Percentiles rank a stretch among this genome's conserved stretches.
phyloP scores from a whole-genome alignment of 2,113 vertebrate genomes.

The Phyllostomus hastatus region DNA sequence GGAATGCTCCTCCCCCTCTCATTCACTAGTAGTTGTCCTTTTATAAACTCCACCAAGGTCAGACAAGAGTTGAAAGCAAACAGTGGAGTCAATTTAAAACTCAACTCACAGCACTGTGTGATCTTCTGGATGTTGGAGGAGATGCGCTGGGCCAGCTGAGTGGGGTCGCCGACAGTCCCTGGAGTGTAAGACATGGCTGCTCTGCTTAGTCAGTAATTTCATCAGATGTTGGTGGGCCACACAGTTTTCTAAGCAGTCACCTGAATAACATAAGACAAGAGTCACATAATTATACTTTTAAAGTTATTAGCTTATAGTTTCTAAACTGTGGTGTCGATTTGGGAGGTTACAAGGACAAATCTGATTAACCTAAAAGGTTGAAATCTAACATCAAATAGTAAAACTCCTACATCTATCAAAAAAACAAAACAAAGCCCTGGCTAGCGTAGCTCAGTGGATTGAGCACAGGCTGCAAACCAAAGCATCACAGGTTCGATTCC shows the following conservation, averaged over 20 bases:
- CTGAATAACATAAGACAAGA: constrained; percentile 60
- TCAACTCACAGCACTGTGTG: constrained; percentile 85
- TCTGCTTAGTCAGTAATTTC: constrained; percentile 35
- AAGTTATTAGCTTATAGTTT: not conserved
- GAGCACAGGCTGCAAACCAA: too few relatives aligned
- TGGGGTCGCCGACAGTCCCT: constrained; percentile 74
- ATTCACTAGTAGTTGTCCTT: not conserved
- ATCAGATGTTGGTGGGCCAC: constrained; percentile 55
- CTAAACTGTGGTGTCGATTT: not conserved
- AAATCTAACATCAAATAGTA: not conserved
- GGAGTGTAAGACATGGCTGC: constrained; percentile 79
- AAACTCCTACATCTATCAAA: not conserved
- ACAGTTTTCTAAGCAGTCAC: constrained; percentile 52
- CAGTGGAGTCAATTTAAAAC: not conserved
- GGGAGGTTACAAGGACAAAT: not conserved
- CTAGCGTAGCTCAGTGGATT: too few relatives aligned
- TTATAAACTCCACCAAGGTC: not conserved
- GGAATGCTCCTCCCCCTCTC: not conserved
- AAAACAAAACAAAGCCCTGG: not conserved
- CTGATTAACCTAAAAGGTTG: not conserved
- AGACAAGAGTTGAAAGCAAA: constrained; percentile 4
- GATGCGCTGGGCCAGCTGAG: constrained; percentile 82
- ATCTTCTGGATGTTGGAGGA: constrained; percentile 89
- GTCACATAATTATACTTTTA: not conserved
- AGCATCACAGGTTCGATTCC: too few relatives aligned